Conservation (phyloP, 2,888 invertebrate genomes). For the Drosophila mercatorum region DNA sequence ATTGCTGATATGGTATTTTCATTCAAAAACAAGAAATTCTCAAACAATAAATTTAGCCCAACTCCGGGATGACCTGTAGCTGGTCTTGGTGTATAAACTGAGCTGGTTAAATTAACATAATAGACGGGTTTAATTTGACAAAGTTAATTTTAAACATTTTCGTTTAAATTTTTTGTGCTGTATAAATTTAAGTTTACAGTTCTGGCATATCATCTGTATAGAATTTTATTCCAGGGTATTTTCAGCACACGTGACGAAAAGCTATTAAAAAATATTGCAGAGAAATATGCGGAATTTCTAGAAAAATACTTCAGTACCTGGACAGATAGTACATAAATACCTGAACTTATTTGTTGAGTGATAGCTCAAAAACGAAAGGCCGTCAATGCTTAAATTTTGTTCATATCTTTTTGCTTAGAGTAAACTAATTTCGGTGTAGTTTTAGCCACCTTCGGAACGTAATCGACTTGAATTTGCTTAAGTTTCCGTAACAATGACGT, state of each 20-base stretch:
- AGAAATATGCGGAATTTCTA: conserved; percentile 30
- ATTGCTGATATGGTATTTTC: conserved; percentile 58
- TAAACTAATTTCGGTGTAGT: conserved; percentile 6
- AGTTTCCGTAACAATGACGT: conserved; percentile 54
- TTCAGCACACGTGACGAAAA: conserved; percentile 31
- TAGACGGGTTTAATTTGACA: background rate
- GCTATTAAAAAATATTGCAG: conserved; percentile 29
- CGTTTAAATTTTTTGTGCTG: background rate
- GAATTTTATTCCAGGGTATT: conserved; percentile 17
- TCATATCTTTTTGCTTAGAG: conserved; percentile 12
- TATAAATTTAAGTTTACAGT: background rate
- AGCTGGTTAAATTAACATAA: background rate
- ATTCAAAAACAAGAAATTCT: conserved; percentile 46
- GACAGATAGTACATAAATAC: conserved; percentile 16
- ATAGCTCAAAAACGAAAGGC: background rate
- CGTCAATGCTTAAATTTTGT: conserved; percentile 3
- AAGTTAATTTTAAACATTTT: background rate
- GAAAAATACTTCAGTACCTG: conserved; percentile 26
- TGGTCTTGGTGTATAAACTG: background rate
- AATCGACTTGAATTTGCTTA: background rate
- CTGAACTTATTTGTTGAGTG: conserved; percentile 16
- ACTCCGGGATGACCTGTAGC: conserved; percentile 8
- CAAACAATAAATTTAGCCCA: background rate
- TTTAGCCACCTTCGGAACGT: conserved; percentile 8
- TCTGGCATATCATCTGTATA: background rate